Percentiles rank a stretch among this genome's conserved stretches.
Evolutionary conservation across 2,888 invertebrate species (phyloP).

Genomic region (Osmoderma eremita): DNA sequence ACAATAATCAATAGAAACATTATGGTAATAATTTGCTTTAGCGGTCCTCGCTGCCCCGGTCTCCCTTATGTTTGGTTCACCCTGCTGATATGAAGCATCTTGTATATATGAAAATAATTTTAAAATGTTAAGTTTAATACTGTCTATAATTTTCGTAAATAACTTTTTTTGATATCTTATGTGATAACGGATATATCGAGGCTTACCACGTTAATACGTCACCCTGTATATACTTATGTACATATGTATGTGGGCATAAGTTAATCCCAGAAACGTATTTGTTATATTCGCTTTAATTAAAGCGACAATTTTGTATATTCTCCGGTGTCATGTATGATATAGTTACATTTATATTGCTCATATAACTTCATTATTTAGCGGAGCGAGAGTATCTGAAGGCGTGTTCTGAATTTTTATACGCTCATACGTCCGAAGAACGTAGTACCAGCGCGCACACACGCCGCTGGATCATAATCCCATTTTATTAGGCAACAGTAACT

Average conservation of each 20-base stretch:
- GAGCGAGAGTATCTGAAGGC: conserved; percentile 26
- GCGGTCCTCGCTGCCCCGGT: too few species aligned
- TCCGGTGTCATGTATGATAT: conserved; percentile 30
- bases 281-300: conserved; percentile 21
- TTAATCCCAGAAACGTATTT: conserved; percentile 12
- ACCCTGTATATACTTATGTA: neutral
- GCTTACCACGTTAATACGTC: too few species aligned
- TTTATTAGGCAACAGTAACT: conserved; percentile 37
- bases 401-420: conserved; percentile 34
- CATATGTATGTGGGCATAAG: conserved; percentile 3
- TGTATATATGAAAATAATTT: too few species aligned
- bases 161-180: too few species aligned
- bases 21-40: too few species aligned
- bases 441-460: conserved; percentile 26
- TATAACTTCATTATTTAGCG: conserved; percentile 37
- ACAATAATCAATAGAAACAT: too few species aligned
- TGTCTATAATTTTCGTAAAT: too few species aligned
- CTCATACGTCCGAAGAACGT: conserved; percentile 32
- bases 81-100: too few species aligned
- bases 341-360: conserved; percentile 35
- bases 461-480: conserved; percentile 34
- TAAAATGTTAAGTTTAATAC: too few species aligned
- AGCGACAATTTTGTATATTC: conserved; percentile 23
- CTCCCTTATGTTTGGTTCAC: too few species aligned
- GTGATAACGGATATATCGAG: too few species aligned